Conservation (phyloP, 2,888 invertebrate species). For the Tenthredo amoena region DNA sequence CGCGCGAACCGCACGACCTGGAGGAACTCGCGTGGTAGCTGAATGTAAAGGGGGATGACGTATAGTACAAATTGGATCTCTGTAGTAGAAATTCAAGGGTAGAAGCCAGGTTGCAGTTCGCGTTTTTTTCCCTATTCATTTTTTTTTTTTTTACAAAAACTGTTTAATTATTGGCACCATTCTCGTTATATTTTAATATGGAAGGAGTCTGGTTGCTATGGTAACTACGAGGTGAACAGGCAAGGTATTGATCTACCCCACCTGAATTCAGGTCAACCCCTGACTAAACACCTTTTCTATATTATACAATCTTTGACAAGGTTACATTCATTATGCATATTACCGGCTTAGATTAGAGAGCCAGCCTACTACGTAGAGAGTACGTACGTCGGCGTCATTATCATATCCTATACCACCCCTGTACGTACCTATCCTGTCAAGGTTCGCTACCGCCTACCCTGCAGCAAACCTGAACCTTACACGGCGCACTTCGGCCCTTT, state of each 20-base stretch:
- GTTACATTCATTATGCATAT: conserved; percentile 56
- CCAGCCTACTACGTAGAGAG: neutral
- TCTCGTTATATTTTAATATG: conserved; percentile 57
- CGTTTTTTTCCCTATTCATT: neutral
- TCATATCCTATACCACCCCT: neutral
- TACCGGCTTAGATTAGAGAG: conserved; percentile 45
- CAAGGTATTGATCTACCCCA: conserved; percentile 77
- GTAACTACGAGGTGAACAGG: conserved; percentile 76
- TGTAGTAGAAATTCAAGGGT: neutral
- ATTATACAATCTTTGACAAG: conserved; percentile 62
- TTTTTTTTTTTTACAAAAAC: neutral
- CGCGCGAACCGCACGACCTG: neutral
- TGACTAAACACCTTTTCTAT: conserved; percentile 75
- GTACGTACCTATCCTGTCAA: neutral
- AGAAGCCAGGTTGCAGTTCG: neutral
- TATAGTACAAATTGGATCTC: conserved; percentile 4
- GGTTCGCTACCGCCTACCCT: neutral
- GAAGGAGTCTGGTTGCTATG: conserved; percentile 76
- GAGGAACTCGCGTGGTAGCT: neutral
- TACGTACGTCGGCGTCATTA: neutral
- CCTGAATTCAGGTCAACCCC: conserved; percentile 78
- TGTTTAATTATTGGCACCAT: conserved; percentile 20
- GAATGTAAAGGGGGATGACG: neutral
- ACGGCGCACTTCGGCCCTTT: neutral
- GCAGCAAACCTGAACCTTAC: neutral